A percentile compares a stretch with the other conserved stretches of the same genome.
Conservation (phyloP, 2,113 vertebrate species). For the Psilopsiagon aymara region DNA sequence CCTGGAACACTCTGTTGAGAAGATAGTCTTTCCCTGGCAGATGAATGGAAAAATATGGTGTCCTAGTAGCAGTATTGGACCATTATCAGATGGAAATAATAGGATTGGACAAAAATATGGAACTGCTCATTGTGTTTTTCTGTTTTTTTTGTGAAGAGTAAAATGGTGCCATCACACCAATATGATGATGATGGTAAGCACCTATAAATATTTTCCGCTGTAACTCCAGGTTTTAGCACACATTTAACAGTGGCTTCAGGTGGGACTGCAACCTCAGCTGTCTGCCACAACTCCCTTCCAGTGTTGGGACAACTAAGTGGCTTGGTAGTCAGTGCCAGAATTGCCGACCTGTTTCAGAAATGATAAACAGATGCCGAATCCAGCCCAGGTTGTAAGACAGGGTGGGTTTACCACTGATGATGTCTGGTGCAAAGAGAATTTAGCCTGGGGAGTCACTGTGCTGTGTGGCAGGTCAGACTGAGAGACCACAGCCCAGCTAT, state of each 20-base stretch:
- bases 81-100: not conserved
- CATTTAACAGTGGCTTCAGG: not conserved
- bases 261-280: not conserved
- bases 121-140: not conserved
- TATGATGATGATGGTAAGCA: not conserved
- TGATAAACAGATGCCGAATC: not conserved
- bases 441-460: not conserved
- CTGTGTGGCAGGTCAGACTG: not conserved
- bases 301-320: fast-evolving
- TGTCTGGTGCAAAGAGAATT: not conserved
- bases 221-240: not conserved
- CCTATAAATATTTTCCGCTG: not conserved
- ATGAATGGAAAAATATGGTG: not conserved
- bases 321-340: not conserved
- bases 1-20: not conserved
- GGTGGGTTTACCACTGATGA: not conserved
- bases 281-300: not conserved
- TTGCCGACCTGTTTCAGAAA: not conserved
- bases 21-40: not conserved
- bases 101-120: not conserved
- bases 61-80: not conserved
- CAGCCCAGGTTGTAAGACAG: not conserved
- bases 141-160: not conserved
- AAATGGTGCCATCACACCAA: not conserved
- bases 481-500: not conserved